Conservation (phyloP, 1,140 invertebrate species). For the Teleogryllus occipitalis region DNA sequence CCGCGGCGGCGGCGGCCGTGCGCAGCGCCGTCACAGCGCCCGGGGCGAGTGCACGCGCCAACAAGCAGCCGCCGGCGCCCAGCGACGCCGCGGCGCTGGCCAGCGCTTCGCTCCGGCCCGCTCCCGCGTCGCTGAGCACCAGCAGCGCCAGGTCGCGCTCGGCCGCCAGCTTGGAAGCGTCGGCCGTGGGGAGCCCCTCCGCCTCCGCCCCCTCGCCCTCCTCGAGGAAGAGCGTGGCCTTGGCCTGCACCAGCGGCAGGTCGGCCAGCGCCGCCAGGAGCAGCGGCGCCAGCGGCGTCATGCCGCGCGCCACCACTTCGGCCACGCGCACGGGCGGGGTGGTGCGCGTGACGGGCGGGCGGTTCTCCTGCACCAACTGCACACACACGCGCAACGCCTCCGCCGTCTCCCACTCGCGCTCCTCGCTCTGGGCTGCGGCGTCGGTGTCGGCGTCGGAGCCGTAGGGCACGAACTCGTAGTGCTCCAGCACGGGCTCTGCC, state of each 20-base stretch:
- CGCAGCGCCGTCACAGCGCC: too few relatives aligned
- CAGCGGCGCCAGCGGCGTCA: slow-evolving; percentile 35
- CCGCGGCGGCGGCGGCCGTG: too few relatives aligned
- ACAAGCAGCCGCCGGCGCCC: too few relatives aligned
- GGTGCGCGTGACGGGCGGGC: slow-evolving; percentile 30
- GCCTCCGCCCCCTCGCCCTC: too few relatives aligned
- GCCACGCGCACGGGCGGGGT: slow-evolving; percentile 59
- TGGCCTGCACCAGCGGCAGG: slow-evolving; percentile 40
- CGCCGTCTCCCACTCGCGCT: not conserved
- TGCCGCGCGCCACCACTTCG: slow-evolving; percentile 48
- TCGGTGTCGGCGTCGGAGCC: not conserved
- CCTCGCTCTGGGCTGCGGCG: not conserved
- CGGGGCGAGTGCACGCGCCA: too few relatives aligned
- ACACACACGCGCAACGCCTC: slow-evolving; percentile 37
- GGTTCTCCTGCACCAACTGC: slow-evolving; percentile 74
- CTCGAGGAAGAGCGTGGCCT: not conserved
- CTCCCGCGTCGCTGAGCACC: too few relatives aligned
- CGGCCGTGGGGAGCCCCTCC: too few relatives aligned
- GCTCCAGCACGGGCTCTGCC: slow-evolving; percentile 22
- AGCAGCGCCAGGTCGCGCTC: too few relatives aligned
- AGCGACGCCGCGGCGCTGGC: too few relatives aligned
- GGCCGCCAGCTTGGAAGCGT: too few relatives aligned
- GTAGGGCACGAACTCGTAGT: slow-evolving; percentile 45
- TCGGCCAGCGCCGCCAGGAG: slow-evolving; percentile 29
- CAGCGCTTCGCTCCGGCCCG: too few relatives aligned